A percentile compares a stretch with the other conserved stretches of the same genome.
Conservation (phyloP, 2,797 vertebrate genomes). For the Mastacembelus armatus region DNA sequence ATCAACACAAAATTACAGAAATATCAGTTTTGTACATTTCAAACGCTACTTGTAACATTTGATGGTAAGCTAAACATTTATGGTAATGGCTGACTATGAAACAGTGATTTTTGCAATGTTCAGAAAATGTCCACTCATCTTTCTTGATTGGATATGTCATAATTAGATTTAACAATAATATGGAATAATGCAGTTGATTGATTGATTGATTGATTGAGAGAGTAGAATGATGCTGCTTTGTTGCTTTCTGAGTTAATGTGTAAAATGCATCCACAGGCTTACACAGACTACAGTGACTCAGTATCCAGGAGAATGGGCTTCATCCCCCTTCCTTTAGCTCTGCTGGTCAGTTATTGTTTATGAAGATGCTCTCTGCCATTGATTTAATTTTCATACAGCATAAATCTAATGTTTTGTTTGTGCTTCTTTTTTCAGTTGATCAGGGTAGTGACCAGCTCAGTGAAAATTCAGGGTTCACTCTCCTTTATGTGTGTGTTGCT, state of each 20-base stretch:
- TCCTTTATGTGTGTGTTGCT: slow-evolving; percentile 93
- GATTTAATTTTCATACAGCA: background rate
- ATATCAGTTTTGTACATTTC: background rate
- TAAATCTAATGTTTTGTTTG: background rate
- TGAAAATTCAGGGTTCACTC: slow-evolving; percentile 96
- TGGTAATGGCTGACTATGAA: too few relatives aligned
- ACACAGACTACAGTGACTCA: slow-evolving; percentile 98
- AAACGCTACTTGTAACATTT: background rate
- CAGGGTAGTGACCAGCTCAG: slow-evolving; percentile 94
- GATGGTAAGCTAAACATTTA: too few relatives aligned
- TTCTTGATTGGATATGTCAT: background rate
- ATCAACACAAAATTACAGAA: background rate
- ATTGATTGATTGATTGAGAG: background rate
- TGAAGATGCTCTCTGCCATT: background rate
- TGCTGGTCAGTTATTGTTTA: slow-evolving; percentile 87
- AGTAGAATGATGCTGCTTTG: slow-evolving; percentile 1
- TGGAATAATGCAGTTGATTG: background rate
- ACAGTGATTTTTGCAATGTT: background rate
- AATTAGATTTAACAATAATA: background rate
- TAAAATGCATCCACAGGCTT: slow-evolving; percentile 85
- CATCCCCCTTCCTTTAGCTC: slow-evolving; percentile 96
- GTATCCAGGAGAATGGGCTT: slow-evolving; percentile 99
- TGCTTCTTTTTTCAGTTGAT: slow-evolving; percentile 84
- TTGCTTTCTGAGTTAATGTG: slow-evolving; percentile 19
- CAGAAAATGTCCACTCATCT: background rate